Evolutionary conservation across 2,888 invertebrate species (phyloP).

Genomic region (Volucella zonaria): DNA sequence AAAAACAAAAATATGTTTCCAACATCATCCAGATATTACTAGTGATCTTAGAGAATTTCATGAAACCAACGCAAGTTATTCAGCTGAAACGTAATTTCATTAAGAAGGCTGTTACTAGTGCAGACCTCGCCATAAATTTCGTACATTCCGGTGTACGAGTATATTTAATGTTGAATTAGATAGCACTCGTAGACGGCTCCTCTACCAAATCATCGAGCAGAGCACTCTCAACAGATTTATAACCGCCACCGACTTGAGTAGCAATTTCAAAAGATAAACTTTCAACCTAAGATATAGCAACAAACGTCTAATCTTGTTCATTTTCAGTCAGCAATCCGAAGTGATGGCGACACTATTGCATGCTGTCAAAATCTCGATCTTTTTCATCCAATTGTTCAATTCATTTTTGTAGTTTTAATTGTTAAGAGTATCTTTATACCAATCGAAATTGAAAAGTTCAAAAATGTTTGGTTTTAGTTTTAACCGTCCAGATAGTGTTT

Average conservation of each 20-base stretch:
- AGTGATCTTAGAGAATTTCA: too few species aligned
- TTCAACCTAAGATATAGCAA: constrained; percentile 15
- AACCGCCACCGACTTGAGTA: not conserved
- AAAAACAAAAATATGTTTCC: too few species aligned
- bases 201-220: too few species aligned
- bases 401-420: constrained; percentile 20
- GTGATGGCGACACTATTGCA: constrained; percentile 40
- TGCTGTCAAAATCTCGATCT: constrained; percentile 1
- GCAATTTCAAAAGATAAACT: constrained; percentile 8
- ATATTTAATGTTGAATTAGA: too few species aligned
- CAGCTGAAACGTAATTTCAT: too few species aligned
- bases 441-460: constrained; percentile 19
- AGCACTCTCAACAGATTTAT: not conserved
- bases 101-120: too few species aligned
- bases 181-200: too few species aligned
- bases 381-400: not conserved
- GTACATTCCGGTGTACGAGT: too few species aligned
- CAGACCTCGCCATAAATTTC: too few species aligned
- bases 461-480: constrained; percentile 24
- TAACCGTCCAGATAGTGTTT: constrained; percentile 44
- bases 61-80: too few species aligned
- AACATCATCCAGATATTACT: too few species aligned
- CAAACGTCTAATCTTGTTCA: constrained; percentile 7
- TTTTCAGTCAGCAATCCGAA: constrained; percentile 20
- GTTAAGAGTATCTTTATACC: not conserved